These are phyloP conservation scores for Spodoptera littoralis DNA, from an alignment of 2,888 invertebrate genomes.

Conservation along the genomic window DNA sequence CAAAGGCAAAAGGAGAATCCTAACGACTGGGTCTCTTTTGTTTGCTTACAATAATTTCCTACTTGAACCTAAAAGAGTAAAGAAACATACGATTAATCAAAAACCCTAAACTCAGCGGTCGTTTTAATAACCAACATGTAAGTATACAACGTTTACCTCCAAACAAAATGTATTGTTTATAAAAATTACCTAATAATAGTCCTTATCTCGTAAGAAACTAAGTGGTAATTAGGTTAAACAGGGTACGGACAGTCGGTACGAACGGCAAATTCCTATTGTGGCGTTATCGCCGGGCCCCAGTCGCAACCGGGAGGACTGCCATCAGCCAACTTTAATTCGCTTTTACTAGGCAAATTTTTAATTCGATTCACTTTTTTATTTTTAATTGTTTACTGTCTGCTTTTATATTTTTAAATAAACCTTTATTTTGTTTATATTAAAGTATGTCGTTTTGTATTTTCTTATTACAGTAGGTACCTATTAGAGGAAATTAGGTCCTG, in stretches of 20 bases:
- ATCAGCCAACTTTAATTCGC: constrained; percentile 82
- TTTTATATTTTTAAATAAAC: constrained; percentile 24
- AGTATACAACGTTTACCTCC: constrained; percentile 48
- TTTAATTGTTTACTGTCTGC: constrained; percentile 37
- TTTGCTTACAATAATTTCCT: too few relatives aligned
- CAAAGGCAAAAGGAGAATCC: too few relatives aligned
- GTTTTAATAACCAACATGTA: constrained; percentile 47
- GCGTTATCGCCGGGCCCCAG: constrained; percentile 82
- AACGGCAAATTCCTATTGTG: constrained; percentile 84
- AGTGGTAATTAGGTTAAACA: constrained; percentile 77
- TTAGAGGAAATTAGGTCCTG: too few relatives aligned
- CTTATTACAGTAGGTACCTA: neutral
- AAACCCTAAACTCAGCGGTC: constrained; percentile 41
- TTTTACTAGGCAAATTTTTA: constrained; percentile 81
- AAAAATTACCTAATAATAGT: constrained; percentile 71
- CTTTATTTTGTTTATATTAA: neutral
- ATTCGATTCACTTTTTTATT: constrained; percentile 71
- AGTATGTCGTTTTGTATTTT: neutral
- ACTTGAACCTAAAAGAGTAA: constrained; percentile 6
- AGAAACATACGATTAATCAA: constrained; percentile 31
- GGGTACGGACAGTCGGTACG: constrained; percentile 74
- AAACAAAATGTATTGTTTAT: constrained; percentile 50
- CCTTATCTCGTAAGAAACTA: constrained; percentile 66
- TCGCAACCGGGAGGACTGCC: constrained; percentile 67
- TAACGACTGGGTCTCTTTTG: too few relatives aligned